Base-by-base conservation (phyloP, 2,797 vertebrate genomes). In the Takifugu rubripes region DNA sequence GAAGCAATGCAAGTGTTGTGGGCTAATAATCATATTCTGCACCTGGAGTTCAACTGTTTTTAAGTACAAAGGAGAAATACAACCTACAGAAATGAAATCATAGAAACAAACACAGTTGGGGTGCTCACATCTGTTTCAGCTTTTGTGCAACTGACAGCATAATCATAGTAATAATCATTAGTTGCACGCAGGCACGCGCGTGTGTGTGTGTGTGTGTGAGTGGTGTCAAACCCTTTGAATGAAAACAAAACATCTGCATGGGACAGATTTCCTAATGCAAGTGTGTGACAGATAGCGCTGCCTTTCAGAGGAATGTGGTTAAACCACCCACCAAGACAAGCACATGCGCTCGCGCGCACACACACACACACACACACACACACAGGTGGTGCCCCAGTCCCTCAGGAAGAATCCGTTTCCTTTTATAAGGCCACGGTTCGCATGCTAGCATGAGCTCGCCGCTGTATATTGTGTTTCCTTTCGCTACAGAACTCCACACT, bases 281-380 rank as follows among this genome's bases (percentile, higher is more conserved):
- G 75, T 64, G 58, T 79, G 78, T 67, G 72, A 86, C 67, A 78
- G 77, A 79, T 60, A 85, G 67, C 81, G 75, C 86, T 83, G 80
- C 85, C 74, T 83, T 74, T 74, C 52, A 68, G 61, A 89, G 84
- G 85, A 90, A 91, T 90, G 89, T 66, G 66, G 84, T 74, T 64
- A 57, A 80, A 82, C 84, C 75, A 77, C 77, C 73, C 80, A 75
- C 78, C 0, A 5, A 70, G 45, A 53, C 49, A 54, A 61, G 46
- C 53, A 58, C 48, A 66, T 49, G 52, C 31, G 48, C 51, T 54
- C 52, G 26, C 26, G 51, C 48, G 52, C 64, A 49, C 54, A 58
- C 48, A 67, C 52, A 52, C 33, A 49, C 49, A 54, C 52, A 66
- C 61, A 51, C 45, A 58, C 45, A 65, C 49, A 54, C 29, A 49